Percentiles rank a stretch among this genome's conserved stretches.
Evolutionary conservation across 2,113 vertebrate species (phyloP).

Genomic region (Mesembrinibis cayennensis): DNA sequence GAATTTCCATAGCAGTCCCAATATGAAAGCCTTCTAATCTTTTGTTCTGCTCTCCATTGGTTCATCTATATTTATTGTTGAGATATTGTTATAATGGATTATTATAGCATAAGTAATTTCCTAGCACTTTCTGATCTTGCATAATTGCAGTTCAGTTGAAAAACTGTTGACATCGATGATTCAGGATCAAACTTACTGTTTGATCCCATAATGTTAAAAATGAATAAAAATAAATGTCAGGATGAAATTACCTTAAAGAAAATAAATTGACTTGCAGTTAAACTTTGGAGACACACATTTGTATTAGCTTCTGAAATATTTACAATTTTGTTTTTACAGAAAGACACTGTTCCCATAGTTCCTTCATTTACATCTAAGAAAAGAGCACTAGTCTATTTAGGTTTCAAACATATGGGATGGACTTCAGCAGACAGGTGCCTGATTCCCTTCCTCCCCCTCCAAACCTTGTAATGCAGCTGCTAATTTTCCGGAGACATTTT

Average conservation of each 20-base stretch:
- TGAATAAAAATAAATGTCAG: background rate
- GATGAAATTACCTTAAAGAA: background rate
- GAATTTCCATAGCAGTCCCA: background rate
- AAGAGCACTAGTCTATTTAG: background rate
- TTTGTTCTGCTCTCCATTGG: background rate
- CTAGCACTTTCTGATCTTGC: background rate
- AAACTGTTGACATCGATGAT: background rate
- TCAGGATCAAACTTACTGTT: background rate
- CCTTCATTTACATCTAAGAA: background rate
- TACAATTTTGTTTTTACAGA: background rate
- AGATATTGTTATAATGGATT: background rate
- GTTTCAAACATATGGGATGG: background rate
- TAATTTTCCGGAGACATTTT: background rate
- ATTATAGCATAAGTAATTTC: background rate
- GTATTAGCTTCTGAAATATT: background rate
- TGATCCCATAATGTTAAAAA: background rate
- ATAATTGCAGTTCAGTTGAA: background rate
- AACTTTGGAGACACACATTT: background rate
- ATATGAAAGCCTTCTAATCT: background rate
- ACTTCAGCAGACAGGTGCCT: background rate
- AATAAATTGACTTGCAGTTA: background rate
- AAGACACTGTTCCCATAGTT: background rate
- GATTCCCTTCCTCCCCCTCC: background rate
- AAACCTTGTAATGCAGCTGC: background rate
- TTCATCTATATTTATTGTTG: background rate